Base-by-base conservation (phyloP, 2,797 vertebrate species). In the Ctenopoma multispine region DNA sequence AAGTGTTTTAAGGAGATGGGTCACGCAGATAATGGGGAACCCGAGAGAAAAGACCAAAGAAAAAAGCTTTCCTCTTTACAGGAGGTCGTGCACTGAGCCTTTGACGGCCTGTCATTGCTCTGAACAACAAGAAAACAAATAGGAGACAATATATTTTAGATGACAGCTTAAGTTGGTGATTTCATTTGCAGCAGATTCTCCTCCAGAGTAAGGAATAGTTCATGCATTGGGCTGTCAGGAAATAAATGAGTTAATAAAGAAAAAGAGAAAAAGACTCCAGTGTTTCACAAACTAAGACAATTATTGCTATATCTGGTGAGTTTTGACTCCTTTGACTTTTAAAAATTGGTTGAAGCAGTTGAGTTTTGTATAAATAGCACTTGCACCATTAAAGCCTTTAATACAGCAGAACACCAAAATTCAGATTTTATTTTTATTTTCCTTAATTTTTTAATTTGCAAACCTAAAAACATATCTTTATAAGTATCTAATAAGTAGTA, bases 1-100 rank as follows among this genome's bases (percentile, higher is more conserved):
- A 65, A 74, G 90, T 90, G 90, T 91, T 90, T 89, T 84, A 87
- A 89, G 86, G 86, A 83, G 82, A 82, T 49, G 59, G 89, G 91
- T 91, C 89, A 90, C 79, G 58, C 74, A 89, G 87, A 87, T 90
- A 92, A 84, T 82, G 73, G 87, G 73, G 54, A 83, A 65, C 48
- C 44, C 2, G 74, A 82, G 81, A 85, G 79, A 81, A 83, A 82
- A 83, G 81, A 79, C 60, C 75, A 87, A 82, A 85, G 76, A 81
- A 44, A 63, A 79, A 83, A 86, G 83, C 81, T 81, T 81, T 54
- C 68, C 65, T 82, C 76, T 88, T 86, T 71, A 80, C 82, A 72
- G 77, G 81, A 77, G 84, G 83, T 83, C 65, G 55, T 56, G 77
- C 61, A 56, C 46, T 34, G 56, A 63, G 48, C 69, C 61, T 80